phyloP scores from a whole-genome alignment of 2,113 vertebrate genomes.

The Mesoclemmys tuberculata region DNA sequence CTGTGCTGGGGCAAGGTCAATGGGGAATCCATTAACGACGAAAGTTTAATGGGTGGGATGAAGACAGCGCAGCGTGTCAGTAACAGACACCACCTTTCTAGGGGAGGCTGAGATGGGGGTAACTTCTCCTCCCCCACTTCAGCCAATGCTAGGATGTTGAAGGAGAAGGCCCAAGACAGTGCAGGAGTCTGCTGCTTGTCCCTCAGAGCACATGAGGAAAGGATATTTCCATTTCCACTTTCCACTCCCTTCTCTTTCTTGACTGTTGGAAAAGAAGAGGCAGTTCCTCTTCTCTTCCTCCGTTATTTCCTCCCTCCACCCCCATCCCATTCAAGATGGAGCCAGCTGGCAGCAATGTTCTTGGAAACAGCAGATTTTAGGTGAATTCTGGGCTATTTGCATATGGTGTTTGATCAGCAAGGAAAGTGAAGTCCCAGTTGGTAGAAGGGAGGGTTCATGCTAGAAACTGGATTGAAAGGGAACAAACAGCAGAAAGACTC shows the following conservation, averaged over 20 bases:
- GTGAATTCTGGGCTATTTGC: background rate
- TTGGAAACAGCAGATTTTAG: background rate
- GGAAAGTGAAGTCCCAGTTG: background rate
- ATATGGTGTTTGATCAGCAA: background rate
- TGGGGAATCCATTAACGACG: slow-evolving; percentile 54
- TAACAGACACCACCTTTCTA: background rate
- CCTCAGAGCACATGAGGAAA: background rate
- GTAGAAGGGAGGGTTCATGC: background rate
- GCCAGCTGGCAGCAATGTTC: background rate
- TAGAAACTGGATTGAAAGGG: background rate
- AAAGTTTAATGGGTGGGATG: slow-evolving; percentile 50
- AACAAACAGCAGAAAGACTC: background rate
- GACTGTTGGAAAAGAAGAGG: background rate
- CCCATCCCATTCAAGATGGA: background rate
- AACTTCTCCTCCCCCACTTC: background rate
- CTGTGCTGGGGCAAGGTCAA: slow-evolving; percentile 65
- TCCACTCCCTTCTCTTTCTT: background rate
- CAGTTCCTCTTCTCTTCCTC: background rate
- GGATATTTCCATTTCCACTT: background rate
- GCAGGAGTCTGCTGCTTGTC: background rate
- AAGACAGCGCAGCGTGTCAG: background rate
- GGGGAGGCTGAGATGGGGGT: background rate
- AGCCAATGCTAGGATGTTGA: background rate
- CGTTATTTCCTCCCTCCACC: background rate
- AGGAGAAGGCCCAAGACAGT: background rate